Conservation (phyloP, 2,888 invertebrate species). For the Alloplasta piceator region DNA sequence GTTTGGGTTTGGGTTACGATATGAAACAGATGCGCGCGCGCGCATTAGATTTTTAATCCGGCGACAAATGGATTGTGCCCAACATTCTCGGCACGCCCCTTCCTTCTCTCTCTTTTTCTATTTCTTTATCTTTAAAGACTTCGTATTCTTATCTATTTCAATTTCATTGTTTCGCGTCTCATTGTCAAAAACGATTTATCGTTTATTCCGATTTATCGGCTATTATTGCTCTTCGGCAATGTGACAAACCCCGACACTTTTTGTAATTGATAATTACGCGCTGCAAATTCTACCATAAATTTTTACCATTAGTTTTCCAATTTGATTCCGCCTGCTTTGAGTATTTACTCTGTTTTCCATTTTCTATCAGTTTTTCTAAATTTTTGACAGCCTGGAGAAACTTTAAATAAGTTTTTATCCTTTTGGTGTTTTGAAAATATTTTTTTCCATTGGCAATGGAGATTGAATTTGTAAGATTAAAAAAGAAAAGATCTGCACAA, state of each 20-base stretch:
- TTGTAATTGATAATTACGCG: conserved; percentile 37
- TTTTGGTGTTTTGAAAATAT: too few relatives aligned
- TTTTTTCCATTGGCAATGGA: too few relatives aligned
- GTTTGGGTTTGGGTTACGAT: conserved; percentile 39
- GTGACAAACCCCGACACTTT: conserved; percentile 36
- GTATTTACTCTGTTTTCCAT: too few relatives aligned
- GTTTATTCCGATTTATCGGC: too few relatives aligned
- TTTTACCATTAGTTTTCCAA: too few relatives aligned
- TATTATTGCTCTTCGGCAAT: neutral
- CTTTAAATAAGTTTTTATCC: too few relatives aligned
- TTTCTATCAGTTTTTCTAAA: too few relatives aligned
- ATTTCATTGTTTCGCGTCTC: conserved; percentile 59
- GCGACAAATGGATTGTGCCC: conserved; percentile 49
- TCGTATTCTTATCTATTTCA: conserved; percentile 60
- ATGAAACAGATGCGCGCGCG: conserved; percentile 44
- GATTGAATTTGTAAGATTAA: too few relatives aligned
- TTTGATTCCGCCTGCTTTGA: too few relatives aligned
- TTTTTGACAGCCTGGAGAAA: too few relatives aligned
- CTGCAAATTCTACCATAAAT: too few relatives aligned
- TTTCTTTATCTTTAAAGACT: neutral
- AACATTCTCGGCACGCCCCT: conserved; percentile 10
- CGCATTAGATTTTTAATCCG: conserved; percentile 53
- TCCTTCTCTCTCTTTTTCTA: neutral
- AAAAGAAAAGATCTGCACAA: too few relatives aligned
- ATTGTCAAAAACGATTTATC: conserved; percentile 39